These are phyloP conservation scores for Harpegnathos saltator DNA, from an alignment of 1,140 invertebrate species.

Conservation along the genomic window DNA sequence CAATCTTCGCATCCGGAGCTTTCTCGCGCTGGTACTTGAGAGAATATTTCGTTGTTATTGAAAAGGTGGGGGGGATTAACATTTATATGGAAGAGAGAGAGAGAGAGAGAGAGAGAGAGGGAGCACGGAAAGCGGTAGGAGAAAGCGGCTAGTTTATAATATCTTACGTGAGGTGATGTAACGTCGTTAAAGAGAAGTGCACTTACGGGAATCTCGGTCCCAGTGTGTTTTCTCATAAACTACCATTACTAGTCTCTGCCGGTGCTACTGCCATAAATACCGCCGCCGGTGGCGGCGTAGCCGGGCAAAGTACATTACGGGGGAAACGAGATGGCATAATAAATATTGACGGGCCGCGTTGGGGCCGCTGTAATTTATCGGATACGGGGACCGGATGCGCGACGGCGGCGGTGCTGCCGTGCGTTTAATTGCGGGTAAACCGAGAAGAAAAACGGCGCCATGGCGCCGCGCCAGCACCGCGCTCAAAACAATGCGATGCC, in stretches of 20 bases:
- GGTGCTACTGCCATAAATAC: constrained; percentile 13
- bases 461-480: constrained; percentile 37
- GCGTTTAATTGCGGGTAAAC: constrained; percentile 61
- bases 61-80: too few relatives aligned
- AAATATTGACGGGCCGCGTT: constrained; percentile 26
- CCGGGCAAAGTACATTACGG: background rate
- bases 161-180: too few relatives aligned
- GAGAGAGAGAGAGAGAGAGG: too few relatives aligned
- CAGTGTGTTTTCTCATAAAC: constrained; percentile 23
- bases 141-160: too few relatives aligned
- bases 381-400: background rate
- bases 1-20: too few relatives aligned
- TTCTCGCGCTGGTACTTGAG: too few relatives aligned
- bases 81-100: too few relatives aligned
- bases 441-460: constrained; percentile 19
- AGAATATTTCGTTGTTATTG: too few relatives aligned
- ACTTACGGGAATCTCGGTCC: constrained; percentile 13
- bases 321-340: constrained; percentile 41
- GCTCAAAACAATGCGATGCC: constrained; percentile 45
- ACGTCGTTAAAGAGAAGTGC: background rate
- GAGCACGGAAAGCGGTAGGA: too few relatives aligned
- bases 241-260: constrained; percentile 10
- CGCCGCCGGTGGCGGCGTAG: background rate
- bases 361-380: constrained; percentile 24
- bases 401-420: background rate